Conservation (phyloP, 1,140 invertebrate species). For the Trichomalopsis sarcophagae region DNA sequence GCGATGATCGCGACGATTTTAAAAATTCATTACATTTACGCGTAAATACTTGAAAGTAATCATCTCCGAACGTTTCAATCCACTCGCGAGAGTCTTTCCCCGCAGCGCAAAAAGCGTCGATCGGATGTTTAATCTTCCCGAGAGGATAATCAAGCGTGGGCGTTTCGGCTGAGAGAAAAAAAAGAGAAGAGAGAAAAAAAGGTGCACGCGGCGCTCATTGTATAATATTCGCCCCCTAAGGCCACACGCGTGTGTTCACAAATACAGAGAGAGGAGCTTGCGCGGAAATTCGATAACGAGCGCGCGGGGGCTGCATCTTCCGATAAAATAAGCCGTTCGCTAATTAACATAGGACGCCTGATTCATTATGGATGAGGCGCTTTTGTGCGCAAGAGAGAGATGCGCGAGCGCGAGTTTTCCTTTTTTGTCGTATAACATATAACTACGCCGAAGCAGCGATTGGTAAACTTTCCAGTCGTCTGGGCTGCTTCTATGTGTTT, state of each 20-base stretch:
- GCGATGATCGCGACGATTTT: slow-evolving; percentile 1
- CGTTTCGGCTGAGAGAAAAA: background rate
- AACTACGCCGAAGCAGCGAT: too few species aligned
- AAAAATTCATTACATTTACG: background rate
- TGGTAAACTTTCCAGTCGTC: too few species aligned
- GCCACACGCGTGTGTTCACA: background rate
- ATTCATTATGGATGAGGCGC: background rate
- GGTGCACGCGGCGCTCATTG: background rate
- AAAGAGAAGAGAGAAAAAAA: background rate
- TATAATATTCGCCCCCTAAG: slow-evolving; percentile 35
- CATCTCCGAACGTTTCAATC: background rate
- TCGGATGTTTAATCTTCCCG: slow-evolving; percentile 13
- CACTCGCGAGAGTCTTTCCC: background rate
- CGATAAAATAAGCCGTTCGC: slow-evolving; percentile 1
- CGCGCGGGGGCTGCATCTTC: background rate
- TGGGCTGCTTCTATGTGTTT: too few species aligned
- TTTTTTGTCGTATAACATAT: too few species aligned
- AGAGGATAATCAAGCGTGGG: slow-evolving; percentile 16
- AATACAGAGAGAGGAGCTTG: background rate
- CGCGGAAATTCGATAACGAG: slow-evolving; percentile 6
- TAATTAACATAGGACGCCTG: background rate
- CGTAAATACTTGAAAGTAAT: too few species aligned
- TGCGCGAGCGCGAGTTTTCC: background rate
- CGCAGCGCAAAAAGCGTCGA: background rate
- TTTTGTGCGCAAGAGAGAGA: background rate